These are phyloP conservation scores for Sarotherodon lohbergeri DNA, from an alignment of 2,113 vertebrate species.

Conservation along the genomic window DNA sequence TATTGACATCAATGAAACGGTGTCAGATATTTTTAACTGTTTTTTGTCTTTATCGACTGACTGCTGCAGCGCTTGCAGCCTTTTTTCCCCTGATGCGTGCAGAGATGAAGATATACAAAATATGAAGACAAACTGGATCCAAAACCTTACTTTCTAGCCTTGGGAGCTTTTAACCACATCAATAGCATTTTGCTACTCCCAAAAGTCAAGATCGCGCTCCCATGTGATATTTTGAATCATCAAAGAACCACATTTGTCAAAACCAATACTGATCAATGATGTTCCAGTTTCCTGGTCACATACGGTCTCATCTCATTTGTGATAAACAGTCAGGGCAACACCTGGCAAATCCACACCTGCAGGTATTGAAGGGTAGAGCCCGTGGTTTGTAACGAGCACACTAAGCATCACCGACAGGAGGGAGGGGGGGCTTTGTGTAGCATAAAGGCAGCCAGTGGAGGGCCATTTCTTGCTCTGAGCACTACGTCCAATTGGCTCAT, in stretches of 20 bases:
- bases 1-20: neutral
- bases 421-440: slow-evolving; percentile 25
- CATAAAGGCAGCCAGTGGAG: slow-evolving; percentile 13
- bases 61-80: neutral
- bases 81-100: neutral
- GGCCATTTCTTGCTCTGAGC: slow-evolving; percentile 27
- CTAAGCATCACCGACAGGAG: neutral
- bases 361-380: neutral
- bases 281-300: neutral
- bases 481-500: slow-evolving; percentile 47
- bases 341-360: slow-evolving; percentile 21
- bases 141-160: neutral
- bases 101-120: neutral
- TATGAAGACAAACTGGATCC: neutral
- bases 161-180: neutral
- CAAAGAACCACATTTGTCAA: neutral
- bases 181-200: neutral
- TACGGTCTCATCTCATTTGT: neutral
- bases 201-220: neutral
- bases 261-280: neutral
- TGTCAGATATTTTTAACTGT: neutral
- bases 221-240: neutral
- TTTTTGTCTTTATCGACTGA: neutral
- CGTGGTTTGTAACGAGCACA: neutral
- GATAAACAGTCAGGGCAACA: neutral